These are phyloP conservation scores for Cyclargus thomasi DNA, from an alignment of 1,140 invertebrate genomes.

Conservation along the genomic window DNA sequence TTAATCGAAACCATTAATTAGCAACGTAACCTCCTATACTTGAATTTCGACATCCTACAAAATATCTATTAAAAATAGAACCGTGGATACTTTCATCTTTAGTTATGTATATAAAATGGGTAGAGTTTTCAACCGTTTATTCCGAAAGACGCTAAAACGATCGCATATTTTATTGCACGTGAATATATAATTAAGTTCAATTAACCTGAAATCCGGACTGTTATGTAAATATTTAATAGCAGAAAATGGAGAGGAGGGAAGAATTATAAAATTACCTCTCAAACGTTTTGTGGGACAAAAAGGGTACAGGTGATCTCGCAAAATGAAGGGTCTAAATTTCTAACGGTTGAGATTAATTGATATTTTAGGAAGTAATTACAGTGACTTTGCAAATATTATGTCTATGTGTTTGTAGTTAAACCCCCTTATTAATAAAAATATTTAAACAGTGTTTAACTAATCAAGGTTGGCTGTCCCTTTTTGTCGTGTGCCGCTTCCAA, in stretches of 20 bases:
- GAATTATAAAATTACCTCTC: conserved; percentile 68
- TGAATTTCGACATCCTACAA: no score
- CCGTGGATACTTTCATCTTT: no score
- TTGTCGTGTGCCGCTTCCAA: no score
- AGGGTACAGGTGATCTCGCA: conserved; percentile 42
- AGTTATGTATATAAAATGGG: neutral
- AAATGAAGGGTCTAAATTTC: conserved; percentile 6
- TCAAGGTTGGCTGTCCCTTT: no score
- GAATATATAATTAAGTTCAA: conserved; percentile 51
- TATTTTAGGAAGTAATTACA: no score
- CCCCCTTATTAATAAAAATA: no score
- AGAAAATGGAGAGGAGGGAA: conserved; percentile 64
- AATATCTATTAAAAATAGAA: no score
- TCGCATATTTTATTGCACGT: neutral
- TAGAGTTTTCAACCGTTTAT: neutral
- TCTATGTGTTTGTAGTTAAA: no score
- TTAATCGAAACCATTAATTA: no score
- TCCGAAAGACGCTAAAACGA: conserved; percentile 2
- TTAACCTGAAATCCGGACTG: conserved; percentile 57
- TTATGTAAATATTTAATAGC: conserved; percentile 63
- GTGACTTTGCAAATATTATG: no score
- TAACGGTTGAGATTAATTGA: conserved; percentile 13
- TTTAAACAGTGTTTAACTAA: no score
- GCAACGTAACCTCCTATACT: no score
- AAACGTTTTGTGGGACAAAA: conserved; percentile 56